Base-by-base conservation (phyloP, 2,797 vertebrate genomes). In the Tiaroga cobitis region DNA sequence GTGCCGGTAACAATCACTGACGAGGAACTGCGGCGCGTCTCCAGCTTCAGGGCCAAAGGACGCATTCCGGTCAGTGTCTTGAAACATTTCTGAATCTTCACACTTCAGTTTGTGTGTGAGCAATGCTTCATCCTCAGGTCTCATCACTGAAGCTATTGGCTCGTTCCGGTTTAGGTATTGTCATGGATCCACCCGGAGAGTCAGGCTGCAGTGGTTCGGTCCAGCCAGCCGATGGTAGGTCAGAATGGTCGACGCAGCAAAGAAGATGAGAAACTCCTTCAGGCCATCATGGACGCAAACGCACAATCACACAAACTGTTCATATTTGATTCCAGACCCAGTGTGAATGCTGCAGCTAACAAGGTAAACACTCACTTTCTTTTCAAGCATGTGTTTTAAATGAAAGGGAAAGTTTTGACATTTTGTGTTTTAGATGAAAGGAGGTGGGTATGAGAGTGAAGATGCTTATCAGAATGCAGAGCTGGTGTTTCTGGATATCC, bases 391-490 rank as follows among this genome's bases (percentile, higher is more conserved):
- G 39, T 76, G 56, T 67, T 49, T 85, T 26, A 70, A 18, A 43
- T 41, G n/a, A 43, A 41, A 69, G 3, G 4, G 1, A 84, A 24
- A 39, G 15, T 7, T 21, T 61, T 34, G 29, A n/a, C 24, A 24
- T 2, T 81, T 18, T 88, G 41, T 81, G 63, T 83, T 82, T 41
- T 70, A 99, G 98, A 97, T 98, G 93, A 99, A 99, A 93, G 98
- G 98, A 5, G 98, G 98, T 5, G 98, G 98, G 49, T 99, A 95
- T 90, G 98, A 99, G 92, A 99, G 97, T 2, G 98, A 99, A 90
- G 98, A 99, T 74, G 97, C 98, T 2, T 99, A 99, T 94, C 98
- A 99, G 92, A 99, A 99, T n/a, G 97, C 97, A 24, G 98, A 99
- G 89, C 91, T 99, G 72, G 94, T 99, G 82, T 99, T 99, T 90